Evolutionary conservation across 2,113 vertebrate genomes (phyloP), one percentile per base, ranked within the genome.

Genomic region (Pedionomus torquatus): DNA sequence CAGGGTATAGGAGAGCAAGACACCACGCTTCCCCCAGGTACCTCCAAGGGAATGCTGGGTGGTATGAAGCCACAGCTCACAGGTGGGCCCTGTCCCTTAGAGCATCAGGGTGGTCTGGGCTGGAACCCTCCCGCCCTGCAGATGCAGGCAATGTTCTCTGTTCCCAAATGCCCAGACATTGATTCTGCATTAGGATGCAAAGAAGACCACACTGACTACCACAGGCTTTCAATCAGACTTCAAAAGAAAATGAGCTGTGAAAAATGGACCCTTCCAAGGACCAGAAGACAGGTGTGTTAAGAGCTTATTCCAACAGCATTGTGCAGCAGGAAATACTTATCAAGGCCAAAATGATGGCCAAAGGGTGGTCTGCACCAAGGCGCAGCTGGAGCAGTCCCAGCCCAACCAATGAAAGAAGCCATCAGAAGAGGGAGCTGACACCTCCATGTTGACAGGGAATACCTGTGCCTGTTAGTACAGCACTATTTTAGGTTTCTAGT

Each of bases 111-210:
- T 54, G 57, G 65, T 82, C 91, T 6, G n/a, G 74, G 68, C 84
- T 10, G 21, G 7, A 94, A 90, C 81, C 86, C 91, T 94, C 96
- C 92, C 94, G 93, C 69, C 72, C 90, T 12, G 35, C 95, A 95
- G 80, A 97, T 95, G 94, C 33, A 37, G 87, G 79, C 72, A 37
- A 68, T 58, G 60, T 68, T 64, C 69, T 82, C 93, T 79, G 2
- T 93, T 83, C 79, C 90, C 14, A 55, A 96, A 89, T 11, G 63
- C 57, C 19, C 25, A 75, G 60, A 90, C 86, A 94, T 57, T 70
- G 93, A 94, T 93, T 92, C 51, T 20, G 48, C 92, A 93, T 97
- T 95, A 95, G 83, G 78, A 97, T 90, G 95, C 93, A 89, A 9
- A 35, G 85, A 83, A 93, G 44, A 52, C 83, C 23, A 6, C 64